Evolutionary conservation across 2,888 invertebrate species (phyloP).

Genomic region (Drosophila lacicola): DNA sequence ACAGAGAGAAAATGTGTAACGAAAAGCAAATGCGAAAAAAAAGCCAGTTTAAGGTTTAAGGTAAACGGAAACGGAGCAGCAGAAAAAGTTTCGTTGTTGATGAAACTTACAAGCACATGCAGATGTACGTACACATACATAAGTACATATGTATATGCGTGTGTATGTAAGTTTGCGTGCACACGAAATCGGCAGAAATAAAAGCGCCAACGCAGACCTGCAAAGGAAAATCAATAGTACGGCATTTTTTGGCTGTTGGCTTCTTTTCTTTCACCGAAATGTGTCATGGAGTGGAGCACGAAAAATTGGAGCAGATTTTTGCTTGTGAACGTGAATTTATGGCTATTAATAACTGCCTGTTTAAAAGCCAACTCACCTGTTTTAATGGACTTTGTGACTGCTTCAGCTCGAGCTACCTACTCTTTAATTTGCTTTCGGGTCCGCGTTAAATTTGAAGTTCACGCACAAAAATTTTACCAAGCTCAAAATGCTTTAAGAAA

Average conservation of each 20-base stretch:
- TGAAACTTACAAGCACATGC: conserved; percentile 29
- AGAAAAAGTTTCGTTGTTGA: conserved; percentile 42
- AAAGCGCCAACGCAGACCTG: conserved; percentile 61
- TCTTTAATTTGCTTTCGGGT: conserved; percentile 1
- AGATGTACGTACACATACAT: conserved; percentile 1
- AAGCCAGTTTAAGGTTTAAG: conserved; percentile 49
- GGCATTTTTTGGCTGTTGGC: conserved; percentile 51
- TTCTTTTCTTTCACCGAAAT: conserved; percentile 43
- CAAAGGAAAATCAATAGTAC: conserved; percentile 66
- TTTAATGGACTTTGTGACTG: conserved; percentile 34
- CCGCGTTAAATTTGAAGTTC: conserved; percentile 44
- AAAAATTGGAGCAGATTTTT: conserved; percentile 51
- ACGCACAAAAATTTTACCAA: conserved; percentile 17
- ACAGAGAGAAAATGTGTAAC: conserved; percentile 54
- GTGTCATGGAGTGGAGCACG: conserved; percentile 48
- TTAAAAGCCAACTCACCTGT: conserved; percentile 61
- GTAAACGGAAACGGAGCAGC: conserved; percentile 45
- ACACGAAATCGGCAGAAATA: conserved; percentile 47
- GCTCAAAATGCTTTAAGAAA: conserved; percentile 28
- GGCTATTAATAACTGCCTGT: conserved; percentile 36
- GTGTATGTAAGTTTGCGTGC: conserved; percentile 18
- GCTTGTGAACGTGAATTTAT: not conserved
- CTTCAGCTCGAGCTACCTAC: conserved; percentile 7
- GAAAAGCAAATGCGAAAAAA: conserved; percentile 65
- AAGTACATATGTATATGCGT: not conserved